A percentile compares a stretch with the other conserved stretches of the same genome.
phyloP scores from a whole-genome alignment of 2,888 invertebrate species.

The Vanessa cardui region DNA sequence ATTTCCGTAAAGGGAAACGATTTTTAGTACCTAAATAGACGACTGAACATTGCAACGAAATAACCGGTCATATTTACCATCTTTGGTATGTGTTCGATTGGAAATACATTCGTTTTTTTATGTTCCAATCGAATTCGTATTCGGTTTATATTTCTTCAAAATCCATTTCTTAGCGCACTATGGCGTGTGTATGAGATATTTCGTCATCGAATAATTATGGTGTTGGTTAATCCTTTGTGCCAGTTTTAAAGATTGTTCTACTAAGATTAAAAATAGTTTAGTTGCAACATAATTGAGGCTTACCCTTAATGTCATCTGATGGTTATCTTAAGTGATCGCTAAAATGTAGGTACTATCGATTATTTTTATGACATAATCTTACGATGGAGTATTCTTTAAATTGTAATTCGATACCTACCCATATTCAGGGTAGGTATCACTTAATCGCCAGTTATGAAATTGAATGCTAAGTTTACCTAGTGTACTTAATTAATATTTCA shows the following conservation, averaged over 20 bases:
- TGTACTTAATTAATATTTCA: too few species aligned
- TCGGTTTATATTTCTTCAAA: too few species aligned
- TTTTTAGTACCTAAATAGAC: slow-evolving; percentile 25
- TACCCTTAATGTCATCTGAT: slow-evolving; percentile 10
- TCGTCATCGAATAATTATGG: not conserved
- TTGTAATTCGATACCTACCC: too few species aligned
- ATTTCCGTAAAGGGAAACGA: slow-evolving; percentile 22
- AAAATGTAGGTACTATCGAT: not conserved
- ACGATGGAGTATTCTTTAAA: too few species aligned
- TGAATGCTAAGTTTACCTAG: too few species aligned
- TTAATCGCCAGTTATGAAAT: too few species aligned
- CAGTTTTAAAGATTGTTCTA: slow-evolving; percentile 27
- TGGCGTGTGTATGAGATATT: too few species aligned
- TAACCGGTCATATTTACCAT: slow-evolving; percentile 3
- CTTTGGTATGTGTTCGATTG: not conserved
- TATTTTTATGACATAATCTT: not conserved
- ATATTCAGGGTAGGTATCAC: too few species aligned
- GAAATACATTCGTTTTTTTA: too few species aligned
- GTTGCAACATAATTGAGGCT: slow-evolving; percentile 16
- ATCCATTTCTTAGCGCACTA: too few species aligned
- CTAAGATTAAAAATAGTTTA: slow-evolving; percentile 29
- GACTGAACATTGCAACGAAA: slow-evolving; percentile 13
- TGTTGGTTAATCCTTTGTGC: slow-evolving; percentile 21
- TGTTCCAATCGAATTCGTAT: too few species aligned
- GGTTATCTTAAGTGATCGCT: not conserved